Conservation (phyloP, 2,888 invertebrate species). For the Diaperis boleti region DNA sequence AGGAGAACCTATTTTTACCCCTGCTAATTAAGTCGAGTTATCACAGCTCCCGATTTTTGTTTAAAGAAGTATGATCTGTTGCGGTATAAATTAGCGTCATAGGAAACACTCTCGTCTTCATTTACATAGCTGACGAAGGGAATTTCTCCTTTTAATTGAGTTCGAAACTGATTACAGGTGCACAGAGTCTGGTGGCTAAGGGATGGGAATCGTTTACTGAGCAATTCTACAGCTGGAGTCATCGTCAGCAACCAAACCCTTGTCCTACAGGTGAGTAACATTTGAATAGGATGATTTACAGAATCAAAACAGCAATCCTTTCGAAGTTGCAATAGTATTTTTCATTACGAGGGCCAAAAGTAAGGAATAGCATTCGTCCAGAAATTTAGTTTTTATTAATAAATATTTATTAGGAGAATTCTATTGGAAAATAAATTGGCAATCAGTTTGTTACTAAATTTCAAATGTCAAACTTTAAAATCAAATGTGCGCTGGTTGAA, state of each 20-base stretch:
- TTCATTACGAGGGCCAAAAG: no score
- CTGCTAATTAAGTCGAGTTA: constrained; percentile 23
- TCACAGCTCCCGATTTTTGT: constrained; percentile 30
- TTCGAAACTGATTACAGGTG: constrained; percentile 59
- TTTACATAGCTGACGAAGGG: constrained; percentile 46
- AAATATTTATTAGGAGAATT: no score
- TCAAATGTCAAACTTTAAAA: no score
- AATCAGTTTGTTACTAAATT: no score
- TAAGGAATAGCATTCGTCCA: no score
- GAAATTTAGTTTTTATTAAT: no score
- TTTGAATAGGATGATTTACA: constrained; percentile 7
- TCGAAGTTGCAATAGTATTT: no score
- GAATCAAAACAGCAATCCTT: background rate
- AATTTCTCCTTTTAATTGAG: constrained; percentile 45
- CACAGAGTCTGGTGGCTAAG: constrained; percentile 63
- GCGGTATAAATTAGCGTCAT: constrained; percentile 44
- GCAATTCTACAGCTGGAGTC: constrained; percentile 80
- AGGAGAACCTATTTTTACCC: constrained; percentile 21
- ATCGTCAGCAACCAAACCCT: constrained; percentile 86
- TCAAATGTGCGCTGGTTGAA: no score
- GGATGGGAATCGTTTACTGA: constrained; percentile 76
- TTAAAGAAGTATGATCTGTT: constrained; percentile 37
- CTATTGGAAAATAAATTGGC: no score
- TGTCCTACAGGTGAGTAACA: constrained; percentile 74
- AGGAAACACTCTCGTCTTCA: constrained; percentile 30